Evolutionary conservation across 2,113 vertebrate genomes (phyloP), one percentile per base, ranked within the genome.

Genomic region (Pipa parva): DNA sequence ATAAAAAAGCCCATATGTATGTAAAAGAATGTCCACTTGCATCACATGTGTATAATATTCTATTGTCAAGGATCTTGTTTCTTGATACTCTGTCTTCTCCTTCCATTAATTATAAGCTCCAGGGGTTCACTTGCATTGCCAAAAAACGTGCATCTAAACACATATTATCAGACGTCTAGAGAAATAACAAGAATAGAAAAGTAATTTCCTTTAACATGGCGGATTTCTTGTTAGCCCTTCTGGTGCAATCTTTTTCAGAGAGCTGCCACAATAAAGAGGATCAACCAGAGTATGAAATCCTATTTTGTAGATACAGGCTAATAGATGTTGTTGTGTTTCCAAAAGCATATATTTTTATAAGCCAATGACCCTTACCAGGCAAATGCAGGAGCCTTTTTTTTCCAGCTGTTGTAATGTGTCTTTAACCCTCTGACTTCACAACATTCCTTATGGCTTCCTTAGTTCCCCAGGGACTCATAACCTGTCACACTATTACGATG

Each of bases 321-420:
- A 58, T 69, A 69, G 51, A 54, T 54, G 45, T 52, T 48, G 55
- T 57, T 69, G 66, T 69, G 57, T 21, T 61, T 69, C 57, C 29
- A 11, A 54, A 31, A 36, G 56, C 28, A 1, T 85, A 36, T 63
- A 77, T 85, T 87, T 89, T 85, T 81, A 64, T 80, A 76, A 85
- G 81, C 75, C 77, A 78, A 74, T 87, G 86, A 87, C 84, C 85
- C 81, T 79, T 74, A 78, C 76, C 75, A 78, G 77, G 76, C 75
- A 77, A 82, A 84, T 82, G 81, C 78, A 79, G 80, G 71, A 71
- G 78, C 79, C 81, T 88, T 31, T 10, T 31, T 85, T 88, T 88
- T 89, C 83, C 90, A 92, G 90, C 89, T 91, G 90, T 89, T 87
- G 84, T 89, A 89, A 86, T 91, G 90, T 92, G 83, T 86, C 87